Percentiles rank a stretch among this genome's conserved stretches.
Conservation (phyloP, 2,888 invertebrate species). For the Graphium colonna region DNA sequence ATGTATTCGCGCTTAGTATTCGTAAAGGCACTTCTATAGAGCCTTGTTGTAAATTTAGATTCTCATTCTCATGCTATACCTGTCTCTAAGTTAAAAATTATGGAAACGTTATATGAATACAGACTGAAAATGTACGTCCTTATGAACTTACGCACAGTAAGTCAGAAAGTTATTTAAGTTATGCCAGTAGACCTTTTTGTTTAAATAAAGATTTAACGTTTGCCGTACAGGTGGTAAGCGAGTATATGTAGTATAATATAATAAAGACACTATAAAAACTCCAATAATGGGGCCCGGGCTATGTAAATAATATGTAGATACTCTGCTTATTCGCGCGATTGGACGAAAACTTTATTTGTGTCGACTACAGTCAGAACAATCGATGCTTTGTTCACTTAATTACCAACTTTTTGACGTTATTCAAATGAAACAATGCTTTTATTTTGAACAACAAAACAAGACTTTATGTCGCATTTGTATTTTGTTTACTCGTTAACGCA, state of each 20-base stretch:
- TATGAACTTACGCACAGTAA: no score
- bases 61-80: not conserved
- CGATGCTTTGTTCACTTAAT: not conserved
- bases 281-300: conserved; percentile 1
- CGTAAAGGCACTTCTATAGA: not conserved
- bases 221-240: not conserved
- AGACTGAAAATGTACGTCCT: not conserved
- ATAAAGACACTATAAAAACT: not conserved
- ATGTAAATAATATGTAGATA: not conserved
- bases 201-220: not conserved
- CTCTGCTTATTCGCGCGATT: not conserved
- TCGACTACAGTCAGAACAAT: not conserved
- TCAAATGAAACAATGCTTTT: not conserved
- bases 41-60: not conserved
- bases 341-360: not conserved
- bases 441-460: not conserved
- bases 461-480: no score
- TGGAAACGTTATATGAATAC: not conserved
- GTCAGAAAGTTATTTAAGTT: no score
- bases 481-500: no score
- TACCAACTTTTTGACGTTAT: not conserved
- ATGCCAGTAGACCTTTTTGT: not conserved
- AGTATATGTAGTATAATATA: not conserved
- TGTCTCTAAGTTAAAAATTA: not conserved
- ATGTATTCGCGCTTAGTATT: not conserved